Conservation (phyloP, 2,113 vertebrate species). For the Rhabdomys dilectus region DNA sequence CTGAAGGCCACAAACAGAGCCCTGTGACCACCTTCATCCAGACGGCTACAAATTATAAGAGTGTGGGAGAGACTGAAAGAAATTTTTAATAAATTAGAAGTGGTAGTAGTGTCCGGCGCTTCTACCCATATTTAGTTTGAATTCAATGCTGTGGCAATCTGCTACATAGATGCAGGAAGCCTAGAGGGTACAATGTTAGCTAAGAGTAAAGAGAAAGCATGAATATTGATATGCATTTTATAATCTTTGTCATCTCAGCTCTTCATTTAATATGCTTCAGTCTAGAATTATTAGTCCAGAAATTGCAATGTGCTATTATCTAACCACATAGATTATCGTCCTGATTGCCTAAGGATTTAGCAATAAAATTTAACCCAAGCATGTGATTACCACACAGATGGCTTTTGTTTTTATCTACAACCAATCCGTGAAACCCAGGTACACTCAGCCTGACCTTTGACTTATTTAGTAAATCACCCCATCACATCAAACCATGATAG, state of each 20-base stretch:
- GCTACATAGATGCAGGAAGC: background rate
- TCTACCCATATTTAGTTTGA: background rate
- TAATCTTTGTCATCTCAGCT: background rate
- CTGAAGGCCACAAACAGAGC: background rate
- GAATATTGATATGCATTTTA: background rate
- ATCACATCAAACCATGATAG: background rate
- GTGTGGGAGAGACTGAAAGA: background rate
- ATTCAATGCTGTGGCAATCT: background rate
- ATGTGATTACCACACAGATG: background rate
- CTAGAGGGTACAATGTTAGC: background rate
- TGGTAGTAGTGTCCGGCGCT: background rate
- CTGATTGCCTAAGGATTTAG: background rate
- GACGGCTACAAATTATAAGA: background rate
- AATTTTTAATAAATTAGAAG: background rate
- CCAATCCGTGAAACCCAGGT: background rate
- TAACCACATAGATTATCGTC: background rate
- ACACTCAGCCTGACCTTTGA: background rate
- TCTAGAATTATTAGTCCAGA: background rate
- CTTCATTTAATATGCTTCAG: background rate
- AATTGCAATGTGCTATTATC: background rate
- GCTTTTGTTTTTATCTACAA: background rate
- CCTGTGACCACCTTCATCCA: background rate
- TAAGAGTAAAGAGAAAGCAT: background rate
- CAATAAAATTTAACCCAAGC: background rate
- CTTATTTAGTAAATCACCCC: background rate